Base-by-base conservation (phyloP, 2,888 invertebrate species). In the Geophilus truncorum region DNA sequence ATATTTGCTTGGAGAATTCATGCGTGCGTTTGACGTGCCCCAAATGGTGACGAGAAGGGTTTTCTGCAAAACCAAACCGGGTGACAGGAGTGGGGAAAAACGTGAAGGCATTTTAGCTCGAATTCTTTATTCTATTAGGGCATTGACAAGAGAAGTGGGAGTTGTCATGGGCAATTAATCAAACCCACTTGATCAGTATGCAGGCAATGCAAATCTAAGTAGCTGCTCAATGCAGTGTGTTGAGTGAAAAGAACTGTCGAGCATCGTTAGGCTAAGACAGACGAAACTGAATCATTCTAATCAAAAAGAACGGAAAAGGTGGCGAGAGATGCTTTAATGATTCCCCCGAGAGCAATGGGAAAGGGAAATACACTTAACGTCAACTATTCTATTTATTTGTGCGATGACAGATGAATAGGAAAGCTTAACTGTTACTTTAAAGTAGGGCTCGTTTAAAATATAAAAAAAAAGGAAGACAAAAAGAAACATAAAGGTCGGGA, bases 161-260 rank as follows among this genome's bases (percentile, higher is more conserved):
- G 70, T 70, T 70, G 70, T 77, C 77, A 34, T 36, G 77, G 32
- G 77, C 77, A 77, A 77, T 77, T 77, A 77, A 77, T 77, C 77
- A 77, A 36, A 36, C 21, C 77, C 70, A 23, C 70, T 70, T 70
- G 36, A 77, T 77, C 77, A 36, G 34, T 77, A 77, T 77, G 77
- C 77, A 77, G 34, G 77, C 34, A 77, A 77, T 77, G 77, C 77
- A 77, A 77, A 77, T 77, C 70, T 70, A 70, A 70, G 70, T 70
- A 28, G 70, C 25, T 70, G 1, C 25, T 70, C 12, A 9, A n/a
- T 28, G 28, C 28, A 28, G 70, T 28, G 70, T 23, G 70, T 70
- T 70, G 70, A 70, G 70, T 28, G 70, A 70, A 70, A 70, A 70
- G 70, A 70, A 70, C 70, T 70, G 70, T 70, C 70, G 70, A 70